A percentile compares a stretch with the other conserved stretches of the same genome.
Conservation (phyloP, 2,888 invertebrate genomes). For the Antheraea yamamai region DNA sequence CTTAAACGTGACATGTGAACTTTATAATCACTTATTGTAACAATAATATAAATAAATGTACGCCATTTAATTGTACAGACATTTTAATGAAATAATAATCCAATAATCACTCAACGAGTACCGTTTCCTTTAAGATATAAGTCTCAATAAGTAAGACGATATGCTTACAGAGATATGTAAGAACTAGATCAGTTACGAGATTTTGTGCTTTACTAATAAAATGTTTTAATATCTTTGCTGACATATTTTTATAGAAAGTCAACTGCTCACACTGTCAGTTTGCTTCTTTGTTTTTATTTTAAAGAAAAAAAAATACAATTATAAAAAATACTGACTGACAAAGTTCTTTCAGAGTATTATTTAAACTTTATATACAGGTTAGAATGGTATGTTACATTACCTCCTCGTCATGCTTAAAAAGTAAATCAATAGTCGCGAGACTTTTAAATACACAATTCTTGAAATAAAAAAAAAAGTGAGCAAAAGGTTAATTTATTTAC, state of each 20-base stretch:
- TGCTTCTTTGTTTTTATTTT: no score
- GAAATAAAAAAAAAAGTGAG: no score
- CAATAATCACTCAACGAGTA: slow-evolving; percentile 45
- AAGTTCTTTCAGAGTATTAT: no score
- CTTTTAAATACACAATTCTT: no score
- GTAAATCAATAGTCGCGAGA: no score
- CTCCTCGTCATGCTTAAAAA: no score
- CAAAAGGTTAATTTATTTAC: no score
- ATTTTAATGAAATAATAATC: slow-evolving; percentile 56
- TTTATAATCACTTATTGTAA: slow-evolving; percentile 21
- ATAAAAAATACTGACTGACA: no score
- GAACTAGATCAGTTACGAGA: slow-evolving; percentile 23
- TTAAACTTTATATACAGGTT: no score
- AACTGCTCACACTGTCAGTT: background rate
- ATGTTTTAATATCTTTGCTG: background rate
- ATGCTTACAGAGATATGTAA: slow-evolving; percentile 29
- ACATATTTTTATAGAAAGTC: background rate
- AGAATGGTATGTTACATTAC: no score
- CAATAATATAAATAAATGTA: slow-evolving; percentile 22
- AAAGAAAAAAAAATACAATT: no score
- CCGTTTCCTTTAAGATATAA: slow-evolving; percentile 43
- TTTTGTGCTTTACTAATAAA: background rate
- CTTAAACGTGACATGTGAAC: slow-evolving; percentile 6
- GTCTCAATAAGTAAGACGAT: slow-evolving; percentile 38
- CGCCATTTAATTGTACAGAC: slow-evolving; percentile 36